Percentiles rank a stretch among this genome's conserved stretches.
Evolutionary conservation across 1,140 invertebrate genomes (phyloP).

Genomic region (Philotrypesis tridentata): DNA sequence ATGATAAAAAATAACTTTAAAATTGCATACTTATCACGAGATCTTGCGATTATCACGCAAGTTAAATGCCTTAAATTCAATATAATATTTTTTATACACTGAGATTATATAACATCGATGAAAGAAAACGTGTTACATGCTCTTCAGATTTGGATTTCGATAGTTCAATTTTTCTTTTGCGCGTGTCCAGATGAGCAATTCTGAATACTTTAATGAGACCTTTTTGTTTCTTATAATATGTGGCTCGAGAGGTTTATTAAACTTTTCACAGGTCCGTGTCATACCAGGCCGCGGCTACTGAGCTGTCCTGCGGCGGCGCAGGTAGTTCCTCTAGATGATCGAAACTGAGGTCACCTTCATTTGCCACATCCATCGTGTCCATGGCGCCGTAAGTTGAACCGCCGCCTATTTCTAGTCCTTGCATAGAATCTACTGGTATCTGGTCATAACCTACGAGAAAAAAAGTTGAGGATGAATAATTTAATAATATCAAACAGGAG

Average conservation of each 20-base stretch:
- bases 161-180: neutral
- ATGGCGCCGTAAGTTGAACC: conserved; percentile 81
- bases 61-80: conserved; percentile 29
- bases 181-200: neutral
- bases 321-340: conserved; percentile 88
- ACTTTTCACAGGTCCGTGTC: conserved; percentile 86
- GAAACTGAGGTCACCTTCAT: conserved; percentile 85
- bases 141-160: neutral
- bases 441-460: conserved; percentile 89
- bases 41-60: conserved; percentile 6
- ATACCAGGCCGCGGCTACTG: conserved; percentile 94
- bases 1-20: conserved; percentile 38
- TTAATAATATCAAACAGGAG: neutral
- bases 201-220: conserved; percentile 18
- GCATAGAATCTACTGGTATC: conserved; percentile 97
- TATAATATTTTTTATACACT: conserved; percentile 28
- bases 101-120: conserved; percentile 19
- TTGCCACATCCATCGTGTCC: conserved; percentile 89
- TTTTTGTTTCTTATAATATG: conserved; percentile 12
- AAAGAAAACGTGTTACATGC: conserved; percentile 23
- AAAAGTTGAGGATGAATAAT: neutral
- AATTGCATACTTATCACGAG: conserved; percentile 38
- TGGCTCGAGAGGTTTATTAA: conserved; percentile 7
- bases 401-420: conserved; percentile 93
- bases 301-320: conserved; percentile 91